Base-by-base conservation (phyloP, 1,140 invertebrate species). In the Gyrodactylus bullatarudis region DNA sequence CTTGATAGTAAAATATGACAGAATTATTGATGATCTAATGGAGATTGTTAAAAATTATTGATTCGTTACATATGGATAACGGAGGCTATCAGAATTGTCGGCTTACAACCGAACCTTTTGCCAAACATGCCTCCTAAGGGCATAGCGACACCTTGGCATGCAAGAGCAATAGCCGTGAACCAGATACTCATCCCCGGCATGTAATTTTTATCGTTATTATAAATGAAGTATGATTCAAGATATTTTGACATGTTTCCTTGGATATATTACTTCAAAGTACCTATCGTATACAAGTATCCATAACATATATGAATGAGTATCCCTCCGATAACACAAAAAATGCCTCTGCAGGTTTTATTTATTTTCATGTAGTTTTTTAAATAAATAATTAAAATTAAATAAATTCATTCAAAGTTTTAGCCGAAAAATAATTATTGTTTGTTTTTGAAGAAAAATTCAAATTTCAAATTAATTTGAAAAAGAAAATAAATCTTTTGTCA, bases 61-160 rank as follows among this genome's bases (percentile, higher is more conserved):
- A n/a, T n/a, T n/a, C n/a, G 21, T 24, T 71, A 71, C 70, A 21
- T 71, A 19, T 23, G 21, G 21, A 71, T 2, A 21, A 21, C 20
- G 20, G 21, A 71, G 20, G 21, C 70, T 8, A 71, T 8, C 24
- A 71, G 24, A 71, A 24, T 71, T 25, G 70, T 71, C 20, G 24
- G 24, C n/a, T 23, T 71, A 1, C 21, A 1, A 25, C 70, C 70
- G 21, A 71, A 23, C 24, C 24, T 71, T 26, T 71, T 71, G 20
- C 20, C 20, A 24, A 71, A 24, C 22, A 25, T 25, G 1, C 70
- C 70, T 23, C 70, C 70, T 23, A 71, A n/a, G 2, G 23, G 21
- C 70, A 71, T 71, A 1, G 70, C 24, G 21, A 71, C 20, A 25
- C 70, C 70, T 25, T 71, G 70, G 24, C 22, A 71, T 24, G 70